Evolutionary conservation across 2,797 vertebrate genomes (phyloP), one percentile per base, ranked within the genome.

Genomic region (Microctenopoma stevenorrisi): DNA sequence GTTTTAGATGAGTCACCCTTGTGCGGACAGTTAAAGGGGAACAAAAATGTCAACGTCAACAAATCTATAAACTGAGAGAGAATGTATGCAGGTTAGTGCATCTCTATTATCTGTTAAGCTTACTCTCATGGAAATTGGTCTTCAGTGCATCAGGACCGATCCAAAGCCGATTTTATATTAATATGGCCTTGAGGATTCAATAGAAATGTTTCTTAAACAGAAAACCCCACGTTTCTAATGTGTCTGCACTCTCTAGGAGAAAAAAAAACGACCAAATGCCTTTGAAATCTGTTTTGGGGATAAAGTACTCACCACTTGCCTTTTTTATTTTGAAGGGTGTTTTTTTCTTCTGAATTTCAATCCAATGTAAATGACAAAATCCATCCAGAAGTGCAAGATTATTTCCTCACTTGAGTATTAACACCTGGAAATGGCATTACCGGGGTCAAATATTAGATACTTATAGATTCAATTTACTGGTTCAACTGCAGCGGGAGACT

Each of bases 241-340:
- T 72, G 60, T 69, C 33, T 79, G 70, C 62, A 58, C 54, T 74
- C 63, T 76, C n/a, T 0, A 51, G 46, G 42, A 26, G 13, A 35
- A 78, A 60, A 22, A 22, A 22, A 82, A 82, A 72, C 63, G 33
- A 62, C 74, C 47, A 50, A n/a, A 58, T 65, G 74, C 25, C 60
- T 78, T 51, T 78, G 48, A 72, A 81, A 79, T 85, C 73, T 76
- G 52, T 70, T 57, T 72, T 48, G 52, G 25, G 63, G 57, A 83
- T 79, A 75, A 79, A 76, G 59, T 49, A 54, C 54, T 75, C 8
- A 12, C 58, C 18, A 18, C 18, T 47, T 44, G 4, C 14, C 7
- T 35, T 28, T 49, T 69, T 30, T 66, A 28, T 53, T 60, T 59
- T 18, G 33, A 13, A 65, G 28, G 30, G 15, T 53, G 40, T 28